Evolutionary conservation across 2,797 vertebrate genomes (phyloP).

Genomic region (Petrocephalus schoutedeni): DNA sequence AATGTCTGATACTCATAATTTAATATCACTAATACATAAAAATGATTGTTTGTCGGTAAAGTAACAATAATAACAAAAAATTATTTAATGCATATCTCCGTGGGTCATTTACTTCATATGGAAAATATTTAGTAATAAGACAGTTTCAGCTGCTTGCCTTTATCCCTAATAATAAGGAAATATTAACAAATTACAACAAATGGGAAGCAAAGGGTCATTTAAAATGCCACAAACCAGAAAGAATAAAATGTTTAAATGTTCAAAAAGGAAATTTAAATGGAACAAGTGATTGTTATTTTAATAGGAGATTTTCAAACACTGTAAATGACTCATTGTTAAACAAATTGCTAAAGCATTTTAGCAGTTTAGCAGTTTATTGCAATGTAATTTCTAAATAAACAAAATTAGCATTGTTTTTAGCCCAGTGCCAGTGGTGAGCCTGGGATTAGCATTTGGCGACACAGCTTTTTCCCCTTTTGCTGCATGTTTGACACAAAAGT

Average conservation of each 20-base stretch:
- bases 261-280: not conserved
- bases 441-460: not conserved
- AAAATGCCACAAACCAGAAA: not conserved
- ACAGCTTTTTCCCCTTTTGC: not conserved
- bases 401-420: not conserved
- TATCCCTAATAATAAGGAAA: not conserved
- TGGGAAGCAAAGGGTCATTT: not conserved
- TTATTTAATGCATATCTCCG: not conserved
- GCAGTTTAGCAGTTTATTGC: no score
- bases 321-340: not conserved
- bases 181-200: not conserved
- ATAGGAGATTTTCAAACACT: not conserved
- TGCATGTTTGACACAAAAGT: not conserved
- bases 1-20: not conserved
- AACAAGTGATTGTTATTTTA: not conserved
- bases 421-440: not conserved
- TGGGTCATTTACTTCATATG: not conserved
- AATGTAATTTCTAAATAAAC: not conserved
- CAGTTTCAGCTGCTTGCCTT: not conserved
- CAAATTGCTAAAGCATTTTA: not conserved
- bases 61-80: not conserved
- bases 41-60: not conserved
- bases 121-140: not conserved
- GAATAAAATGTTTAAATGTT: not conserved
- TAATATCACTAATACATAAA: not conserved